Conservation (phyloP, 2,888 invertebrate species). For the Copidosoma aretas region DNA sequence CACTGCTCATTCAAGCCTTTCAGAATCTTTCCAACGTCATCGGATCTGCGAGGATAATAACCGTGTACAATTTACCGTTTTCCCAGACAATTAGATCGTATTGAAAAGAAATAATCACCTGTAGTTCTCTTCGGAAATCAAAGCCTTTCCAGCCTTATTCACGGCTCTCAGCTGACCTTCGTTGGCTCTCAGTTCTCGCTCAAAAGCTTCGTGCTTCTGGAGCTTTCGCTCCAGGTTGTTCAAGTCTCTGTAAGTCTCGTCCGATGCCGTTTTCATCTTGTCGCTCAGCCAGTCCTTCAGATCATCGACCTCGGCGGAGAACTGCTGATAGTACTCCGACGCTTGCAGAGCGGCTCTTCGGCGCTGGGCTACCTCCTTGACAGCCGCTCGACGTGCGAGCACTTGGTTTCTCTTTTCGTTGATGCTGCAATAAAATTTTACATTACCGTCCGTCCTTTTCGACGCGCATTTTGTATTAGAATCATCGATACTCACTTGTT, state of each 20-base stretch:
- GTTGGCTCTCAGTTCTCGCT: conserved; percentile 91
- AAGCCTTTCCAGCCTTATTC: conserved; percentile 78
- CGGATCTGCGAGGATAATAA: conserved; percentile 63
- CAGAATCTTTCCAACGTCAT: conserved; percentile 72
- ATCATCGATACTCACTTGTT: conserved; percentile 68
- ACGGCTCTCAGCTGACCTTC: conserved; percentile 89
- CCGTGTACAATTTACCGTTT: conserved; percentile 42
- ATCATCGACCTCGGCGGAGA: conserved; percentile 91
- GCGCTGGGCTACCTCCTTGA: conserved; percentile 77
- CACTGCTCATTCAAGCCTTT: conserved; percentile 78
- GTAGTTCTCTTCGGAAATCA: conserved; percentile 76
- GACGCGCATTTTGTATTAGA: background rate
- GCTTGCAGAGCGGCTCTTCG: conserved; percentile 79
- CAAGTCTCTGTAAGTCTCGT: conserved; percentile 91
- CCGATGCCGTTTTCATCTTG: conserved; percentile 88
- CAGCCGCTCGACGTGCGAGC: conserved; percentile 74
- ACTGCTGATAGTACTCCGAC: conserved; percentile 89
- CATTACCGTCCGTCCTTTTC: background rate
- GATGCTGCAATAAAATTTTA: conserved; percentile 65
- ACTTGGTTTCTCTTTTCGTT: conserved; percentile 78
- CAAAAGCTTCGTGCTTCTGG: conserved; percentile 97
- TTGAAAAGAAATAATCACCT: conserved; percentile 50
- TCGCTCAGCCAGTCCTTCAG: conserved; percentile 89
- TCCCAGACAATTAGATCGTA: too few relatives aligned
- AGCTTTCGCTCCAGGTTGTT: conserved; percentile 89